Evolutionary conservation across 2,113 vertebrate species (phyloP), one percentile per base, ranked within the genome.

Genomic region (Takifugu flavidus): DNA sequence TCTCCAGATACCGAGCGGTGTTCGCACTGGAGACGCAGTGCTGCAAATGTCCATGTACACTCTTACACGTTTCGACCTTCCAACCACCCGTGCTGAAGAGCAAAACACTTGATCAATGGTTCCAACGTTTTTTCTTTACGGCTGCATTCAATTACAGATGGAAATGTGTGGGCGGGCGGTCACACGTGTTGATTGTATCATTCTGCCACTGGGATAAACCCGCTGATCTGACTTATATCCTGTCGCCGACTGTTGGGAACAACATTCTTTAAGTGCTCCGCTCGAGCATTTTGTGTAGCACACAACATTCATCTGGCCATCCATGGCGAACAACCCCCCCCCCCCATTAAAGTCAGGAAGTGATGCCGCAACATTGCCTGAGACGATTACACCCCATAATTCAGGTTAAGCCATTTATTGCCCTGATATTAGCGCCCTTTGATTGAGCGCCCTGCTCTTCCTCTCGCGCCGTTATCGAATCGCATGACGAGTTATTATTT

Each of bases 331-430:
- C 76, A 71, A 75, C 67, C 65, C 77, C 72, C 68, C 68, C 70
- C 75, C 65, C 72, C 78, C 75, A 85, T 88, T 88, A 87, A 82
- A 72, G 79, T 79, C 75, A 67, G 73, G 45, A 70, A 28, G 67
- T 80, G 83, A 82, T 76, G 72, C 64, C 67, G 71, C 59, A 72
- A 72, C 82, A 62, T 56, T 63, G 70, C 59, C 75, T 67, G 62
- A 52, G 53, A 51, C 69, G 70, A 59, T 77, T 82, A 70, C 75
- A 82, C 72, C 72, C 56, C 79, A 80, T 79, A 72, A 65, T 64
- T 75, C 80, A 82, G 81, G 79, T 87, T 72, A 71, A 83, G 82
- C 67, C 77, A 83, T 90, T 86, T 82, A 84, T 80, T 82, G 80
- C 84, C 74, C 72, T 31, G 45, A 87, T 85, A 85, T 91, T 86